phyloP scores from a whole-genome alignment of 2,797 vertebrate species.

The Urosaurus nigricauda region DNA sequence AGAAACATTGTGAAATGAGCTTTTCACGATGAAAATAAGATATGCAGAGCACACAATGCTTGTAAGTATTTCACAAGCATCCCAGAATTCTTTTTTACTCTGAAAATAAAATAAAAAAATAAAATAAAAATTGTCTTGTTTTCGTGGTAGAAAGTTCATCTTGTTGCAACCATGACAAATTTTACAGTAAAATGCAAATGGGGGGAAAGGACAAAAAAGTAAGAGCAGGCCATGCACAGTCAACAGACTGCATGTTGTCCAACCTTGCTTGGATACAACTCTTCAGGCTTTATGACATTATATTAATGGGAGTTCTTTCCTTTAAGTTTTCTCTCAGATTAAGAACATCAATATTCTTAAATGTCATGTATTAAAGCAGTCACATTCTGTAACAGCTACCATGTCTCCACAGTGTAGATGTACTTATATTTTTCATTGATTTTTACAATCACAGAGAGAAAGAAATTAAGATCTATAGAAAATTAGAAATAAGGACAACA shows the following conservation, averaged over 20 bases:
- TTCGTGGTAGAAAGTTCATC: not conserved
- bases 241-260: not conserved
- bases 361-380: too few relatives aligned
- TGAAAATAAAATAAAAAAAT: too few relatives aligned
- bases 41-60: not conserved
- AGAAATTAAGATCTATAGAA: not conserved
- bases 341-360: too few relatives aligned
- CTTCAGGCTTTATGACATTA: too few relatives aligned
- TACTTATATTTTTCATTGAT: not conserved
- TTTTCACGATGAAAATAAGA: not conserved
- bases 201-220: not conserved
- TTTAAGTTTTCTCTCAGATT: not conserved
- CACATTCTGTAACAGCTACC: too few relatives aligned
- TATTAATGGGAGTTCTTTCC: not conserved
- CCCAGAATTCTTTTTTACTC: not conserved
- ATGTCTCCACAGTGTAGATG: too few relatives aligned
- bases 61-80: not conserved
- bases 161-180: not conserved
- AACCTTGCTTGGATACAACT: not conserved
- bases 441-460: not conserved
- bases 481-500: conserved; percentile 2
- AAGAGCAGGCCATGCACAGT: not conserved
- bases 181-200: not conserved
- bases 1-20: too few relatives aligned
- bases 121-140: too few relatives aligned